These are phyloP conservation scores for Melitaea cinxia DNA, from an alignment of 1,140 invertebrate species.

Conservation along the genomic window DNA sequence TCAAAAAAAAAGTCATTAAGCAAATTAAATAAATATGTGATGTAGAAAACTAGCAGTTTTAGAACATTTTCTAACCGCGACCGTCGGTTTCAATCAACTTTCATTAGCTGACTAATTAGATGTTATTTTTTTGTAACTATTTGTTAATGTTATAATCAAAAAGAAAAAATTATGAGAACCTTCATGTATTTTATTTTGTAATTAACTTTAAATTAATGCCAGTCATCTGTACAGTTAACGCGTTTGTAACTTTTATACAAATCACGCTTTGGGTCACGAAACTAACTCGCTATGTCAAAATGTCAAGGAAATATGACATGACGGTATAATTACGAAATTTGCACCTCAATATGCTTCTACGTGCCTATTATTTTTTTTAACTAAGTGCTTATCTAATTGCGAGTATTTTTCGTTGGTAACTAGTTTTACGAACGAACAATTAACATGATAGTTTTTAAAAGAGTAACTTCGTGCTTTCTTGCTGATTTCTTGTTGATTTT, in stretches of 20 bases:
- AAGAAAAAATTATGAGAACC: not conserved
- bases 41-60: too few relatives aligned
- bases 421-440: too few relatives aligned
- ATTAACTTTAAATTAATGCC: not conserved
- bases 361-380: not conserved
- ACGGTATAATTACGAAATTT: not conserved
- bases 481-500: too few relatives aligned
- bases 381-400: not conserved
- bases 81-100: too few relatives aligned
- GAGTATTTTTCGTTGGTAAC: not conserved
- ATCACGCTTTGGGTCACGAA: not conserved
- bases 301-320: conserved; percentile 1
- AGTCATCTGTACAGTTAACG: not conserved
- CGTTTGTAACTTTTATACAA: not conserved
- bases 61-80: too few relatives aligned
- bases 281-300: not conserved
- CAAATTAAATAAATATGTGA: too few relatives aligned
- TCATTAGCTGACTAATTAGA: too few relatives aligned
- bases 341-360: not conserved
- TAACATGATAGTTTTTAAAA: too few relatives aligned
- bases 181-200: not conserved
- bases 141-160: not conserved
- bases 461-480: too few relatives aligned
- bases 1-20: too few relatives aligned
- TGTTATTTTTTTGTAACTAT: too few relatives aligned